Evolutionary conservation across 92 coral and sea anemone species (phyloP), one percentile per base, ranked within the genome.

Genomic region (Nematostella vectensis): DNA sequence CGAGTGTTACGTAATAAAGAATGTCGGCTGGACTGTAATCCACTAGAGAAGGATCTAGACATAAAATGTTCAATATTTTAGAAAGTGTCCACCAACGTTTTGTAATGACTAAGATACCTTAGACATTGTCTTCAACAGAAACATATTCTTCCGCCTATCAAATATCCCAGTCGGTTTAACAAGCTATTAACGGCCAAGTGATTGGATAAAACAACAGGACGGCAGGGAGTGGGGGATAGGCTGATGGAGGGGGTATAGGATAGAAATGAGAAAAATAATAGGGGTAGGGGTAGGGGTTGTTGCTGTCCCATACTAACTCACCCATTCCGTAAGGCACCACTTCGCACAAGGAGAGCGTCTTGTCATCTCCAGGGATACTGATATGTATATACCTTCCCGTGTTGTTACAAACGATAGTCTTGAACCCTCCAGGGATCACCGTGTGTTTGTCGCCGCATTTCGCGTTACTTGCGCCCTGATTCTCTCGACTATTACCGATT

Each of bases 291-390:
- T 33, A 15, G 40, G 6, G 6, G 40, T 33, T 33, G 40, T 33
- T 33, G 40, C 40, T 33, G 40, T 33, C 15, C n/a, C n/a, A n/a
- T n/a, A n/a, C n/a, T n/a, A n/a, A 33, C 84, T 71, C 71, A 89
- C 97, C 97, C 85, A 89, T 80, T 63, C 97, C 97, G 63, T 77
- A 81, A 18, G 89, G 88, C 9, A 88, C 91, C 55, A 89, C 95
- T 55, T 89, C 97, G 57, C 97, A 89, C 51, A 89, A 61, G 0
- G 87, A 61, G 29, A 89, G 56, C 11, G 62, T 40, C 25, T 47
- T 74, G 45, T 69, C 71, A 11, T 65, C 54, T 11, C 88, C 87
- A 38, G 87, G 83, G 3, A 89, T 16, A 22, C 65, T 21, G 48
- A 89, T 89, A 55, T 74, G 72, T 45, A 89, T 77, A 60, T 81